These are phyloP conservation scores for Apogon talboti DNA, from an alignment of 2,797 vertebrate species.

Conservation along the genomic window DNA sequence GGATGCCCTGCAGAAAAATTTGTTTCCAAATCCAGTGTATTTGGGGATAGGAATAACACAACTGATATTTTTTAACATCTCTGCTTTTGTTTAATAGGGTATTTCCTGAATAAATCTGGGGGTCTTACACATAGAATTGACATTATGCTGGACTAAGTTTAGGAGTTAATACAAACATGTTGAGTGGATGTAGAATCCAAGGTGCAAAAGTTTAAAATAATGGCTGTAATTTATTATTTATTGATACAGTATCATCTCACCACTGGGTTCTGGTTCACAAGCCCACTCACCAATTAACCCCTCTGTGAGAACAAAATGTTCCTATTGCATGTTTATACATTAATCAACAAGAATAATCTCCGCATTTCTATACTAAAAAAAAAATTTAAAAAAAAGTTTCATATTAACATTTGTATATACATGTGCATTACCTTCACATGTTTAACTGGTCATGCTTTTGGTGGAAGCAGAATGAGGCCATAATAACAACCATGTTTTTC, in stretches of 20 bases:
- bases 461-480: too few relatives aligned
- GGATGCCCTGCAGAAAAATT: conserved; percentile 33
- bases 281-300: conserved; percentile 19
- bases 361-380: too few relatives aligned
- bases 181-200: neutral
- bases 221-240: neutral
- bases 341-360: too few relatives aligned
- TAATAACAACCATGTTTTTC: too few relatives aligned
- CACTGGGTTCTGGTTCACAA: conserved; percentile 25
- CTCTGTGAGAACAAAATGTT: too few relatives aligned
- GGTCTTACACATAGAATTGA: conserved; percentile 2
- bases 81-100: conserved; percentile 15
- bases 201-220: neutral
- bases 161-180: conserved; percentile 7
- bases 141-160: conserved; percentile 2
- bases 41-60: conserved; percentile 4
- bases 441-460: too few relatives aligned
- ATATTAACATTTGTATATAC: too few relatives aligned
- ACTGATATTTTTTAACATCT: conserved; percentile 20
- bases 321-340: too few relatives aligned
- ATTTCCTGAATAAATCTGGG: conserved; percentile 31
- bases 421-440: too few relatives aligned
- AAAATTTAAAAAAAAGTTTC: too few relatives aligned
- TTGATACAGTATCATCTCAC: conserved; percentile 3
- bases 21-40: conserved; percentile 11